A percentile compares a stretch with the other conserved stretches of the same genome.
Conservation (phyloP, 2,888 invertebrate genomes). For the Phyllotreta cruciferae region DNA sequence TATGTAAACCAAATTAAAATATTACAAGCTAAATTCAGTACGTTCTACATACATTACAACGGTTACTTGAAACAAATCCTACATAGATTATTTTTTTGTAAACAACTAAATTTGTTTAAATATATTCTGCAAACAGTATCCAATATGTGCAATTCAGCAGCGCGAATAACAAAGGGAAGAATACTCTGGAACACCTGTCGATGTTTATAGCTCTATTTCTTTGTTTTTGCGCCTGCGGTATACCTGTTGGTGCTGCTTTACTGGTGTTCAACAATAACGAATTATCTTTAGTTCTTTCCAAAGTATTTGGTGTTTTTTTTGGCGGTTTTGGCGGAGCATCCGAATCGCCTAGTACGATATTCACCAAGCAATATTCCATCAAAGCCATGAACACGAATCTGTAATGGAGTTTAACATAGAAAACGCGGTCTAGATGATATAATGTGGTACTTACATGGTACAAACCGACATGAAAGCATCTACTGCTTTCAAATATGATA, state of each 20-base stretch:
- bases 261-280: constrained; percentile 54
- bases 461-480: constrained; percentile 94
- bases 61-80: no score
- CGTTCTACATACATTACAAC: no score
- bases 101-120: constrained; percentile 58
- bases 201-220: constrained; percentile 73
- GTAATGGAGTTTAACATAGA: background rate
- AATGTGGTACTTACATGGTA: constrained; percentile 70
- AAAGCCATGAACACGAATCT: constrained; percentile 92
- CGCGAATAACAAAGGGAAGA: constrained; percentile 74
- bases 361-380: constrained; percentile 92
- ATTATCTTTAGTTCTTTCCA: constrained; percentile 64
- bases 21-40: no score
- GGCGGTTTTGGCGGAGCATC: constrained; percentile 67
- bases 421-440: no score
- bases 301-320: constrained; percentile 56
- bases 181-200: constrained; percentile 73
- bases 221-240: constrained; percentile 67
- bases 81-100: background rate
- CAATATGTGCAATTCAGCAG: constrained; percentile 74
- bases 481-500: constrained; percentile 91
- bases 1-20: no score
- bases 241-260: constrained; percentile 55
- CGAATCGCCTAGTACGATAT: constrained; percentile 81
- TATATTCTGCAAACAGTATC: constrained; percentile 76